phyloP scores from a whole-genome alignment of 2,888 invertebrate genomes.

The Keiferia lycopersicella region DNA sequence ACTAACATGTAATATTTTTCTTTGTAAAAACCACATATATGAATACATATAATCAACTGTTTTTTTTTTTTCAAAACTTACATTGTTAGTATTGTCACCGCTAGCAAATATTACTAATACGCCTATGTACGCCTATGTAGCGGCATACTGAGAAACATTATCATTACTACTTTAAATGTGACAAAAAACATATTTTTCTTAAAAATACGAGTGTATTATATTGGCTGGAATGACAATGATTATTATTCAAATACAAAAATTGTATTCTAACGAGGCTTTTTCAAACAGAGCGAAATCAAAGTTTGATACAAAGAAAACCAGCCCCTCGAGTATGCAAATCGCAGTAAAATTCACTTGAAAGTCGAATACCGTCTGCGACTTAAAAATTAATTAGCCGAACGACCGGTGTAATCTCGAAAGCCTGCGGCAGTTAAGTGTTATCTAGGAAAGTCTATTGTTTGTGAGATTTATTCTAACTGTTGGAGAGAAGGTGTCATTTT shows the following conservation, averaged over 20 bases:
- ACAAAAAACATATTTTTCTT: too few species aligned
- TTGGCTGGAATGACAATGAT: slow-evolving; percentile 13
- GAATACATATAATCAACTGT: too few species aligned
- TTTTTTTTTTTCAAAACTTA: too few species aligned
- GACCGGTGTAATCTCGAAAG: slow-evolving; percentile 76
- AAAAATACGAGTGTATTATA: not conserved
- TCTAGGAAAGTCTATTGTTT: slow-evolving; percentile 52
- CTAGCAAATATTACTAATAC: too few species aligned
- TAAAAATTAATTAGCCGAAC: slow-evolving; percentile 81
- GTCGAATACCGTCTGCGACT: slow-evolving; percentile 68
- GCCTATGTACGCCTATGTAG: too few species aligned
- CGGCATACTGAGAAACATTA: too few species aligned
- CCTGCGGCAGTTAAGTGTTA: slow-evolving; percentile 66
- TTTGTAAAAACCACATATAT: too few species aligned
- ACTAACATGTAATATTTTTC: too few species aligned
- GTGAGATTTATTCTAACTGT: slow-evolving; percentile 55
- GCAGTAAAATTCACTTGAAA: slow-evolving; percentile 68
- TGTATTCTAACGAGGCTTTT: slow-evolving; percentile 42
- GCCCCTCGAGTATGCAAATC: slow-evolving; percentile 62
- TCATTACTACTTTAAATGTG: too few species aligned
- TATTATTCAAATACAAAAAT: slow-evolving; percentile 20
- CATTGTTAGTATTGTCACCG: too few species aligned
- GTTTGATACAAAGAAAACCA: slow-evolving; percentile 53
- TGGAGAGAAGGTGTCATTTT: slow-evolving; percentile 55
- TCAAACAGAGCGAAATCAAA: slow-evolving; percentile 50